Percentiles rank a stretch among this genome's conserved stretches.
Conservation (phyloP, 2,113 vertebrate species). For the Pangasianodon gigas region DNA sequence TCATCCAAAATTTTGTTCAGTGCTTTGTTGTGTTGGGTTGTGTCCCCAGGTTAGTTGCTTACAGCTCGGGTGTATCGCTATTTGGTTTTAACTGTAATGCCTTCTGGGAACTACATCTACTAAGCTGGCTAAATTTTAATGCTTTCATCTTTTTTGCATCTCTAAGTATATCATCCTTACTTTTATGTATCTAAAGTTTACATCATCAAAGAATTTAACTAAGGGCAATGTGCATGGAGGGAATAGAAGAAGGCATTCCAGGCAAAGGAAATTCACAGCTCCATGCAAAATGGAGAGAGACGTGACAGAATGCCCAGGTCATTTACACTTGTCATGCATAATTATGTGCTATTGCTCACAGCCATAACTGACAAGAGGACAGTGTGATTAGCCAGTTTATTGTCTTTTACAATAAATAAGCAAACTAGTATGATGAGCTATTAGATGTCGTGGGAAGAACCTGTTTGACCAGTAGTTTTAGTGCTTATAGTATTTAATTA, state of each 20-base stretch:
- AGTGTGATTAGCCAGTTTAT: slow-evolving; percentile 2
- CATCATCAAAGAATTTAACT: background rate
- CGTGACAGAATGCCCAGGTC: slow-evolving; percentile 14
- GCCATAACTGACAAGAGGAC: slow-evolving; percentile 19
- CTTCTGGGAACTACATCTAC: slow-evolving; percentile 26
- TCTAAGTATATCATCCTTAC: background rate
- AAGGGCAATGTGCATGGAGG: background rate
- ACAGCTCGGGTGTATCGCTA: background rate
- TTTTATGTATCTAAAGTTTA: slow-evolving; percentile 30
- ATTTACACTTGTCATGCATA: slow-evolving; percentile 34
- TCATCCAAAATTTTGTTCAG: slow-evolving; percentile 13
- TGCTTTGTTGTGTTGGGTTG: slow-evolving; percentile 21
- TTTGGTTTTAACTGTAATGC: slow-evolving; percentile 40
- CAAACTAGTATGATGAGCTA: background rate
- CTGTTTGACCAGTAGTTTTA: background rate
- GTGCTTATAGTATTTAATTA: background rate
- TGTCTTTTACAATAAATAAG: background rate
- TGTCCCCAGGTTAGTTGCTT: slow-evolving; percentile 15
- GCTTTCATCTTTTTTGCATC: slow-evolving; percentile 15
- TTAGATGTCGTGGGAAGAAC: background rate
- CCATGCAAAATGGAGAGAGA: slow-evolving; percentile 27
- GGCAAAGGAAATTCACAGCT: slow-evolving; percentile 29
- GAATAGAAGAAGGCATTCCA: slow-evolving; percentile 31
- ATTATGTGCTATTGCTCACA: slow-evolving; percentile 24
- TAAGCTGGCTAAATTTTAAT: slow-evolving; percentile 23